Conservation (phyloP, 1,140 invertebrate genomes). For the Drosophila takahashii region DNA sequence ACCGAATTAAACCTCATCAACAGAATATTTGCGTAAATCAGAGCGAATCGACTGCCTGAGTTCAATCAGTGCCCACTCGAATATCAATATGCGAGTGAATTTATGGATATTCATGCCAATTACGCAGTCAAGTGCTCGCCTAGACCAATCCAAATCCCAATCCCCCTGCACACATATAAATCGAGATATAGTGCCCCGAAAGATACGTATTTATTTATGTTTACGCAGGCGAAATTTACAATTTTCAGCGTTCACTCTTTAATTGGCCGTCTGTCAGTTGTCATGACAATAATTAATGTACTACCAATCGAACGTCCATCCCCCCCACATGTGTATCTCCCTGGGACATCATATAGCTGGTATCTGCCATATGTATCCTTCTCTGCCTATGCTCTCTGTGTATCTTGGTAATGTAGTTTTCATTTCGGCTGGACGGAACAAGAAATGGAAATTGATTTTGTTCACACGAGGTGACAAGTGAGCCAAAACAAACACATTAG, state of each 20-base stretch:
- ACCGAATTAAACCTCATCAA: constrained; percentile 20
- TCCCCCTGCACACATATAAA: not conserved
- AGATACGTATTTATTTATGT: constrained; percentile 18
- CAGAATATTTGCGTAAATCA: constrained; percentile 12
- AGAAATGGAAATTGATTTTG: constrained; percentile 23
- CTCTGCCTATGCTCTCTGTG: constrained; percentile 27
- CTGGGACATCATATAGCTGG: constrained; percentile 2
- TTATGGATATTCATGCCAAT: constrained; percentile 58
- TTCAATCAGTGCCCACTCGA: constrained; percentile 52
- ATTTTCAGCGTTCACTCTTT: constrained; percentile 61
- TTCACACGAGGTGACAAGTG: constrained; percentile 34
- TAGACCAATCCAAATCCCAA: constrained; percentile 14
- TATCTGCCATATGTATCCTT: constrained; percentile 6
- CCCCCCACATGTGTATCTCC: constrained; percentile 52
- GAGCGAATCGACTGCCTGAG: constrained; percentile 24
- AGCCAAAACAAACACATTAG: constrained; percentile 29
- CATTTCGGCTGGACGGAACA: constrained; percentile 23
- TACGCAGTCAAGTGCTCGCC: constrained; percentile 54
- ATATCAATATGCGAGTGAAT: constrained; percentile 14
- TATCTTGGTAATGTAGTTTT: constrained; percentile 55
- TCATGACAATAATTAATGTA: constrained; percentile 78
- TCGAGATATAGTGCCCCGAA: not conserved
- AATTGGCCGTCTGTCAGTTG: constrained; percentile 81
- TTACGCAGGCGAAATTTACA: constrained; percentile 56
- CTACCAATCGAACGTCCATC: constrained; percentile 57